A percentile compares a stretch with the other conserved stretches of the same genome.
Evolutionary conservation across 1,140 invertebrate species (phyloP).

Genomic region (Leptopilina clavipes): DNA sequence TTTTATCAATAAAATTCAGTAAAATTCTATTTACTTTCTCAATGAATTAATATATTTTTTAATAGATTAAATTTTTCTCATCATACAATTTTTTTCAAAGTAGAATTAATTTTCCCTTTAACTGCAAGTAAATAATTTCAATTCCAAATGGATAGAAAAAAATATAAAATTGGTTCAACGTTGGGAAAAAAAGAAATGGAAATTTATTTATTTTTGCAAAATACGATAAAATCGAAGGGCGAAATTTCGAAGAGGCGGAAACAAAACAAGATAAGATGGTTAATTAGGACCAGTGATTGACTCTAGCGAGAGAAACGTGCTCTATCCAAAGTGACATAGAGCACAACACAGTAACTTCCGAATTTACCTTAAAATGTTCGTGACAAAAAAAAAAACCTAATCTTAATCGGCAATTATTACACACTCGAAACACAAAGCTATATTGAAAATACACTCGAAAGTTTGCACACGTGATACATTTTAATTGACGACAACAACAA

Average conservation of each 20-base stretch:
- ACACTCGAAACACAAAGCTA: constrained; percentile 6
- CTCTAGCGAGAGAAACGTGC: constrained; percentile 32
- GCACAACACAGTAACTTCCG: constrained; percentile 23
- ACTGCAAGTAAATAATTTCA: too few relatives aligned
- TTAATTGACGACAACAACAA: not conserved
- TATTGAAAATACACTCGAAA: not conserved
- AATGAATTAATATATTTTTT: too few relatives aligned
- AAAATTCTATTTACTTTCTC: too few relatives aligned
- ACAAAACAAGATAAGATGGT: not conserved
- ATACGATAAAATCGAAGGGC: not conserved
- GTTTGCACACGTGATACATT: constrained; percentile 15
- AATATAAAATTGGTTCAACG: too few relatives aligned
- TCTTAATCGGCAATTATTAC: not conserved
- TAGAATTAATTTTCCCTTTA: too few relatives aligned
- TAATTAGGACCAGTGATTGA: constrained; percentile 13
- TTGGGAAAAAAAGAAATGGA: too few relatives aligned
- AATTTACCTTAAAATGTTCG: constrained; percentile 41
- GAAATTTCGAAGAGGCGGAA: not conserved
- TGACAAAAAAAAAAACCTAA: constrained; percentile 28
- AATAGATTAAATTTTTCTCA: too few relatives aligned
- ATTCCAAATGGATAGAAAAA: too few relatives aligned
- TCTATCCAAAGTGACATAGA: not conserved
- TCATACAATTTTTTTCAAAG: too few relatives aligned
- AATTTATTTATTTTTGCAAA: not conserved
- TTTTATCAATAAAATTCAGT: constrained; percentile 22